Evolutionary conservation across 2,113 vertebrate species (phyloP).

Genomic region (Misgurnus mizolepis): DNA sequence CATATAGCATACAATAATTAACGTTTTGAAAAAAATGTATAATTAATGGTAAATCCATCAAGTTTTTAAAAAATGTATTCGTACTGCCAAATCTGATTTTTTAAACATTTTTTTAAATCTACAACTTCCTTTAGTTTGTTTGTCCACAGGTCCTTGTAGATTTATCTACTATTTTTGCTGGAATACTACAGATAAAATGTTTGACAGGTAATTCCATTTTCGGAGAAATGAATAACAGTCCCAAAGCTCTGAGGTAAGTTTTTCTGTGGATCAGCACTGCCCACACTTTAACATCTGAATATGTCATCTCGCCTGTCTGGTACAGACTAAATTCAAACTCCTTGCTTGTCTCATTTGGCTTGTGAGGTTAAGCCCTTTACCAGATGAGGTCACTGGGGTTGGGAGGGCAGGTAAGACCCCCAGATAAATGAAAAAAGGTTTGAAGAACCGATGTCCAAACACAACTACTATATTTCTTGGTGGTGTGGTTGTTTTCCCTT

Average conservation of each 20-base stretch:
- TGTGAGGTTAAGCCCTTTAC: conserved; percentile 50
- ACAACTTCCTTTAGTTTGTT: too few relatives aligned
- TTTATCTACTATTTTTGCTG: too few relatives aligned
- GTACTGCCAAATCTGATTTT: too few relatives aligned
- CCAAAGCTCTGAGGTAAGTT: conserved; percentile 43
- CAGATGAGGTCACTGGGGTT: not conserved
- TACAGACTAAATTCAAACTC: conserved; percentile 50
- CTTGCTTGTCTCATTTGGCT: conserved; percentile 56
- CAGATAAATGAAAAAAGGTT: conserved; percentile 12
- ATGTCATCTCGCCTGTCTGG: conserved; percentile 61
- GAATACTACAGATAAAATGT: too few relatives aligned
- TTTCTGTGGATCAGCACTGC: conserved; percentile 47
- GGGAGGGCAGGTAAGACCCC: not conserved
- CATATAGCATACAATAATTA: too few relatives aligned
- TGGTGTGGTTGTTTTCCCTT: too few relatives aligned
- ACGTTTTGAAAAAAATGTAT: too few relatives aligned
- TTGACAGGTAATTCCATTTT: too few relatives aligned
- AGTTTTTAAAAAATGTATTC: too few relatives aligned
- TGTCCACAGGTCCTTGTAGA: too few relatives aligned
- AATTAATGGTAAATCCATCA: too few relatives aligned
- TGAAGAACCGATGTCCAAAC: conserved; percentile 9
- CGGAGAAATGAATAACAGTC: conserved; percentile 22
- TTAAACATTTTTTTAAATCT: too few relatives aligned
- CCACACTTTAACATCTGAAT: conserved; percentile 48
- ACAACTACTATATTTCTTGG: conserved; percentile 21